Evolutionary conservation across 1,140 invertebrate species (phyloP).

Genomic region (Papilio aristodemus): DNA sequence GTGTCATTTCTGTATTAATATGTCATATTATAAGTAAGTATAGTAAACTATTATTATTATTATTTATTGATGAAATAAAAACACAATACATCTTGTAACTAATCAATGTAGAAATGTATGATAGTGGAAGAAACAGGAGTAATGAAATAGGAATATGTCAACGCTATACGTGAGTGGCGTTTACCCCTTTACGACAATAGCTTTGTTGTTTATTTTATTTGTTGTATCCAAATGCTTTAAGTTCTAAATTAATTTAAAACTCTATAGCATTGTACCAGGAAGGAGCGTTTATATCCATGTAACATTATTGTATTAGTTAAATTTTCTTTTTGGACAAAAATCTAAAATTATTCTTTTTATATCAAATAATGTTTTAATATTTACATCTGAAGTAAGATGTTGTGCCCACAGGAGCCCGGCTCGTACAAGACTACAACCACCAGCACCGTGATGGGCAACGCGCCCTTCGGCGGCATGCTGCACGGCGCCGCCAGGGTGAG

Average conservation of each 20-base stretch:
- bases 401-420: conserved; percentile 61
- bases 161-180: no score
- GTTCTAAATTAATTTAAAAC: no score
- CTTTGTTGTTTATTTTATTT: no score
- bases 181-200: not conserved
- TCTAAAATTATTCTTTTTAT: no score
- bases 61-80: not conserved
- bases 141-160: not conserved
- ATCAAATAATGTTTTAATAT: no score
- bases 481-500: conserved; percentile 63
- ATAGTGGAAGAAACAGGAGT: not conserved
- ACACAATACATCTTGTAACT: not conserved
- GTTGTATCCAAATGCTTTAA: no score
- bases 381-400: not conserved
- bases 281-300: no score
- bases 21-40: conserved; percentile 8
- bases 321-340: no score
- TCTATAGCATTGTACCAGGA: no score
- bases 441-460: conserved; percentile 61
- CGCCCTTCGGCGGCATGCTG: conserved; percentile 70
- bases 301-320: no score
- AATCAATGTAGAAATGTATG: not conserved
- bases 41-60: not conserved
- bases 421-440: conserved; percentile 65
- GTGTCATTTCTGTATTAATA: not conserved